Conservation (phyloP, 1,140 invertebrate species). For the Drosophila pseudoananassae region DNA sequence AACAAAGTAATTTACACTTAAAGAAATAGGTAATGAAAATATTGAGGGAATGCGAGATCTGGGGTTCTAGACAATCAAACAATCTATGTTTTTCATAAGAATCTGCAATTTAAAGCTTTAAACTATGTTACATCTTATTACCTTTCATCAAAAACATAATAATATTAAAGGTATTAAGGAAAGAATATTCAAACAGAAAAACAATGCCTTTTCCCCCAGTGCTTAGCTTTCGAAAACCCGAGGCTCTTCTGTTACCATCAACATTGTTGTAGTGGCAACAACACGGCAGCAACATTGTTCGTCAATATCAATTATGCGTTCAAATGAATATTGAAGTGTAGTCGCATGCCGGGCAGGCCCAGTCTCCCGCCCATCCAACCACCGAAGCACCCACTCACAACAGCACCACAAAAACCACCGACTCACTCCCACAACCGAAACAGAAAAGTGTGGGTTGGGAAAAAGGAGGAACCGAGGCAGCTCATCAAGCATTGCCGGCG, state of each 20-base stretch:
- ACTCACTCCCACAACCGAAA: conserved; percentile 36
- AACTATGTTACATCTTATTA: no score
- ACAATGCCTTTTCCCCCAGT: conserved; percentile 41
- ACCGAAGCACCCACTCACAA: conserved; percentile 17
- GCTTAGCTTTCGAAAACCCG: conserved; percentile 23
- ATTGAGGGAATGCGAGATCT: not conserved
- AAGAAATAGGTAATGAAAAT: conserved; percentile 20
- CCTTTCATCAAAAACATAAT: no score
- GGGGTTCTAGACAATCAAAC: not conserved
- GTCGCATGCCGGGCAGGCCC: conserved; percentile 59
- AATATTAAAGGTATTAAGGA: not conserved
- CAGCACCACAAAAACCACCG: conserved; percentile 72
- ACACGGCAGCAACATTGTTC: conserved; percentile 74
- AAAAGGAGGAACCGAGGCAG: conserved; percentile 5
- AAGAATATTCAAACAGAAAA: not conserved
- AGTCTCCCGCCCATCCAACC: conserved; percentile 6
- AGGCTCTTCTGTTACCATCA: conserved; percentile 37
- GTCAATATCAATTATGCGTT: conserved; percentile 81
- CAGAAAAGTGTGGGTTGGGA: conserved; percentile 3
- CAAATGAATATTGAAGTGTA: conserved; percentile 83
- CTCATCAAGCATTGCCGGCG: conserved; percentile 61
- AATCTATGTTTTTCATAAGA: no score
- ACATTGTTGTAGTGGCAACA: conserved; percentile 41
- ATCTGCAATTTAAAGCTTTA: no score
- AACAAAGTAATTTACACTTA: conserved; percentile 47